phyloP scores from a whole-genome alignment of 2,113 vertebrate species.

The Hassar affinis region DNA sequence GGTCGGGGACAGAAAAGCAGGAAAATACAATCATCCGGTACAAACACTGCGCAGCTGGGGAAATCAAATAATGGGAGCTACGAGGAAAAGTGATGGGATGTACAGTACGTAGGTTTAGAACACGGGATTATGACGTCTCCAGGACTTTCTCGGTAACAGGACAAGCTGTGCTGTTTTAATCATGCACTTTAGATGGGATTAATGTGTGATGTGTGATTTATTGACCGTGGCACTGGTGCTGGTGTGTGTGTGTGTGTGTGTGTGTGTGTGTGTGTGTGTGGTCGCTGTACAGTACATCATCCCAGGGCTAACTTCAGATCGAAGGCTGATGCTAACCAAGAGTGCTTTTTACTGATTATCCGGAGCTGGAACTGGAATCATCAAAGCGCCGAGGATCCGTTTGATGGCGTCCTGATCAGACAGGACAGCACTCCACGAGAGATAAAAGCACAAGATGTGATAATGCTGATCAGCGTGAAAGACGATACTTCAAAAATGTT shows the following conservation, averaged over 20 bases:
- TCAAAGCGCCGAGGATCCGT: conserved; percentile 62
- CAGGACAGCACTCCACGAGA: conserved; percentile 43
- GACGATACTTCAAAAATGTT: conserved; percentile 2
- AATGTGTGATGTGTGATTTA: not conserved
- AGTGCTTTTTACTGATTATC: conserved; percentile 55
- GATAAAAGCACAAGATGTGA: conserved; percentile 54
- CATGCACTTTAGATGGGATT: not conserved
- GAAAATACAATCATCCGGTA: conserved; percentile 33
- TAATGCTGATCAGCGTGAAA: conserved; percentile 33
- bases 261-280: not conserved
- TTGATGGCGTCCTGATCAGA: conserved; percentile 62
- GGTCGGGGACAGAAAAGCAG: not conserved
- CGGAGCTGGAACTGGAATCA: conserved; percentile 57
- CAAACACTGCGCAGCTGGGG: not conserved
- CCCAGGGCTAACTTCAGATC: not conserved
- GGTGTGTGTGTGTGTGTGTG: not conserved
- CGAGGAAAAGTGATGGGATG: not conserved
- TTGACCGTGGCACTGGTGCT: not conserved
- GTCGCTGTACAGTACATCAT: conserved; percentile 1
- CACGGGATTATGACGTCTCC: not conserved
- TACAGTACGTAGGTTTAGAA: not conserved
- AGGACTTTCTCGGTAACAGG: not conserved
- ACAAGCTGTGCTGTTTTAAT: no score
- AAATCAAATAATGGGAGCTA: no score
- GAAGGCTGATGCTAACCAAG: not conserved